Conservation (phyloP, 2,888 invertebrate species). For the Amblyjoppa fuscipennis region DNA sequence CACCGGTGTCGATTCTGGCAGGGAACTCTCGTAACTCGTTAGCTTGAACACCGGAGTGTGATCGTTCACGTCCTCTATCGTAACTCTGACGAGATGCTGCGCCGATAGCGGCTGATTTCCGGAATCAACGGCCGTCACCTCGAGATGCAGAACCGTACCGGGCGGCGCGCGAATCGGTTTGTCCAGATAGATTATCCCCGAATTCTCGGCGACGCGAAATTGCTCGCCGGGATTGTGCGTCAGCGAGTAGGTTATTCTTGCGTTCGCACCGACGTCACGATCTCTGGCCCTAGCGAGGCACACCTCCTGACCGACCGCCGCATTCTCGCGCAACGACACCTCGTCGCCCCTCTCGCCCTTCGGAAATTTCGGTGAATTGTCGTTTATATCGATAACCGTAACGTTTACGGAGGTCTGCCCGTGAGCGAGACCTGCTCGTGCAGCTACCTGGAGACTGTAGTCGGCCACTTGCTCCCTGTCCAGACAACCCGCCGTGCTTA, state of each 20-base stretch:
- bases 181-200: constrained; percentile 95
- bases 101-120: constrained; percentile 92
- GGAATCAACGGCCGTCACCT: constrained; percentile 94
- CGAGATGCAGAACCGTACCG: constrained; percentile 89
- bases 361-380: constrained; percentile 94
- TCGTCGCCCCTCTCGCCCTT: constrained; percentile 90
- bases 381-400: constrained; percentile 94
- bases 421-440: constrained; percentile 91
- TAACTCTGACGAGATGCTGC: constrained; percentile 90
- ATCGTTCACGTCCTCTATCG: constrained; percentile 96
- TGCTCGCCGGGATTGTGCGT: constrained; percentile 92
- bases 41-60: constrained; percentile 98
- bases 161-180: constrained; percentile 92
- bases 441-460: constrained; percentile 93
- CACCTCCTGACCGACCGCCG: constrained; percentile 97
- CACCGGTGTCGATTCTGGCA: constrained; percentile 95
- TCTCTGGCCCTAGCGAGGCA: constrained; percentile 95
- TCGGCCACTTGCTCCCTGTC: constrained; percentile 93
- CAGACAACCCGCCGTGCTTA: constrained; percentile 91
- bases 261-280: constrained; percentile 95
- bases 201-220: constrained; percentile 94
- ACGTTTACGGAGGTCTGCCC: constrained; percentile 93
- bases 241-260: constrained; percentile 93
- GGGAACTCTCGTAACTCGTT: constrained; percentile 96
- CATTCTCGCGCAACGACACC: constrained; percentile 93